phyloP scores from a whole-genome alignment of 2,888 invertebrate species.

The Euplagia quadripunctaria region DNA sequence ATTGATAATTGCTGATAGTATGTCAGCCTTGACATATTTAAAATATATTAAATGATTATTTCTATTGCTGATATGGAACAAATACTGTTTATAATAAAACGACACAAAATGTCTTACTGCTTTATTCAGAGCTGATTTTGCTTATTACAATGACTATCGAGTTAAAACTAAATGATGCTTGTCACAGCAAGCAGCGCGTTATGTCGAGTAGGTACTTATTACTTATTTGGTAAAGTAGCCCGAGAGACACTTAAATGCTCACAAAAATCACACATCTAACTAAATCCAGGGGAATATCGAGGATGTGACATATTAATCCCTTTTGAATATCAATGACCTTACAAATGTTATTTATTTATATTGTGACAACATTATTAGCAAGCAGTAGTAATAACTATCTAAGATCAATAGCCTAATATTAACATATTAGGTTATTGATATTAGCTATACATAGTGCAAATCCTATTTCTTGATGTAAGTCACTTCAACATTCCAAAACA shows the following conservation, averaged over 20 bases:
- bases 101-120: slow-evolving; percentile 33
- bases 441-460: not conserved
- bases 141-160: slow-evolving; percentile 73
- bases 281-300: slow-evolving; percentile 23
- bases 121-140: slow-evolving; percentile 69
- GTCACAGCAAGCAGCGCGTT: slow-evolving; percentile 36
- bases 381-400: not conserved
- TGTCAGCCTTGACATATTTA: too few relatives aligned
- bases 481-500: not conserved
- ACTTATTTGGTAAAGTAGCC: slow-evolving; percentile 83
- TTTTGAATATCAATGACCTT: not conserved
- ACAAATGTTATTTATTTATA: not conserved
- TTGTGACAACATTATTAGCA: slow-evolving; percentile 5
- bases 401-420: not conserved
- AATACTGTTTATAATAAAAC: slow-evolving; percentile 32
- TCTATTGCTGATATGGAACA: too few relatives aligned
- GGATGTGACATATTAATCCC: not conserved
- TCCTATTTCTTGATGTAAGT: not conserved
- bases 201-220: slow-evolving; percentile 55
- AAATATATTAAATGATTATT: too few relatives aligned
- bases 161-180: slow-evolving; percentile 63
- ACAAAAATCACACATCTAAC: slow-evolving; percentile 23
- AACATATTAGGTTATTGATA: too few relatives aligned
- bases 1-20: too few relatives aligned
- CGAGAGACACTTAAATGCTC: slow-evolving; percentile 47